Conservation (phyloP, 2,113 vertebrate genomes). For the Oplegnathus fasciatus region DNA sequence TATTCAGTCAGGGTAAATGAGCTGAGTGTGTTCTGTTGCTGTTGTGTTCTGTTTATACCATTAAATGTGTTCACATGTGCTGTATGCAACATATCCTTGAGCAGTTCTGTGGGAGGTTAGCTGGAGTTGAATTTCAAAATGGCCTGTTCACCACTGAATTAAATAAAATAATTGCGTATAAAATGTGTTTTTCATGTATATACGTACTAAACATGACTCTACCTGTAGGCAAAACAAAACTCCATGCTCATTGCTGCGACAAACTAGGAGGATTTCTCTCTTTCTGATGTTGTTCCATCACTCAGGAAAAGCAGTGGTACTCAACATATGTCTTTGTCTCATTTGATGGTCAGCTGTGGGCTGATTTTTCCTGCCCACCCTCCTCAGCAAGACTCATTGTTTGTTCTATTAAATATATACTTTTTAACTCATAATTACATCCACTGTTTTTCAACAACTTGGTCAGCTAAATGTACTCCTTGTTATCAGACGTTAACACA, state of each 20-base stretch:
- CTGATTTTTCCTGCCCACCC: neutral
- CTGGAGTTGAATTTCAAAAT: conserved; percentile 31
- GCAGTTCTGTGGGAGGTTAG: conserved; percentile 51
- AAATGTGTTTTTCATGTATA: conserved; percentile 18
- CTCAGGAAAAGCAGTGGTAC: neutral
- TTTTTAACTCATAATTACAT: conserved; percentile 4
- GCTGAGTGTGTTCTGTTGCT: conserved; percentile 27
- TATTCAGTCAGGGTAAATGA: conserved; percentile 18
- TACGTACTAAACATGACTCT: neutral
- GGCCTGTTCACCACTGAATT: conserved; percentile 11
- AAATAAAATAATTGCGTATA: conserved; percentile 22
- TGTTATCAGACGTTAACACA: neutral
- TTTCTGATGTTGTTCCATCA: neutral
- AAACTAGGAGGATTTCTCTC: neutral
- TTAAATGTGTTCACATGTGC: conserved; percentile 38
- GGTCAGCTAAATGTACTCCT: neutral
- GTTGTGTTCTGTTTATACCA: conserved; percentile 37
- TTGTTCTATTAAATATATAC: neutral
- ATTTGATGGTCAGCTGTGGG: neutral
- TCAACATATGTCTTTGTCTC: neutral
- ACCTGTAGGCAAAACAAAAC: neutral
- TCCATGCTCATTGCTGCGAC: neutral
- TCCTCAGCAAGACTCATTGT: neutral
- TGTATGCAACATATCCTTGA: conserved; percentile 34
- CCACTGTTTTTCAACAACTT: neutral